These are phyloP conservation scores for Pontoporia blainvillei DNA, from an alignment of 2,113 vertebrate genomes.

Conservation along the genomic window DNA sequence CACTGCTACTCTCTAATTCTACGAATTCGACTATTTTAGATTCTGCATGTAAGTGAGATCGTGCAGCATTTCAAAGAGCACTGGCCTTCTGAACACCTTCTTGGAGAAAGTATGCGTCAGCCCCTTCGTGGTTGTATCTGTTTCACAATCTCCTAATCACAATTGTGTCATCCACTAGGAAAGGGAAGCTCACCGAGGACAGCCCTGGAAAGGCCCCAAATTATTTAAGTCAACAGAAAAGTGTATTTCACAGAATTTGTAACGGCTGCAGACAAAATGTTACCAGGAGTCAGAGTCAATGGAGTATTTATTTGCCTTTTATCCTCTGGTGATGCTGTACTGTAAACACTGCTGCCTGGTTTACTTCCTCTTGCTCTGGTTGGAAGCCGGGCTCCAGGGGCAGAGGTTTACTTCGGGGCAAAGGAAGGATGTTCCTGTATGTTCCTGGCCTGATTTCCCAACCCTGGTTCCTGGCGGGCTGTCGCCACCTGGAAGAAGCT, in stretches of 20 bases:
- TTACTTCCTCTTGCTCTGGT: background rate
- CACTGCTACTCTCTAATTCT: background rate
- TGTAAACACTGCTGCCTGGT: too few relatives aligned
- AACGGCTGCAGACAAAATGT: background rate
- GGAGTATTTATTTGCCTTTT: background rate
- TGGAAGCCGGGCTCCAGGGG: background rate
- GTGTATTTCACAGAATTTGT: background rate
- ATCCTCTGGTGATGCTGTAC: background rate
- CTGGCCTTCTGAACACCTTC: background rate
- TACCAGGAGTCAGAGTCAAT: background rate
- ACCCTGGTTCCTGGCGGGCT: background rate
- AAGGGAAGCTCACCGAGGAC: background rate
- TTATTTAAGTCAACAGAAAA: background rate
- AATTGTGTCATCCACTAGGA: background rate
- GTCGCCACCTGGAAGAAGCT: background rate
- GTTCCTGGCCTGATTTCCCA: background rate
- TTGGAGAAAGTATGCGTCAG: too few relatives aligned
- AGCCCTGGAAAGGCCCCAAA: background rate
- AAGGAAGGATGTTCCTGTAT: background rate
- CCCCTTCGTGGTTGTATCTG: rapidly evolving
- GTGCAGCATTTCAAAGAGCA: background rate
- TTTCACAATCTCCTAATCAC: background rate
- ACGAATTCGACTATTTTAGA: background rate
- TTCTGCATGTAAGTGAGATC: background rate
- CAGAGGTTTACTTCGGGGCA: background rate